Evolutionary conservation across 2,888 invertebrate genomes (phyloP).

Genomic region (Ormyrus rosae): DNA sequence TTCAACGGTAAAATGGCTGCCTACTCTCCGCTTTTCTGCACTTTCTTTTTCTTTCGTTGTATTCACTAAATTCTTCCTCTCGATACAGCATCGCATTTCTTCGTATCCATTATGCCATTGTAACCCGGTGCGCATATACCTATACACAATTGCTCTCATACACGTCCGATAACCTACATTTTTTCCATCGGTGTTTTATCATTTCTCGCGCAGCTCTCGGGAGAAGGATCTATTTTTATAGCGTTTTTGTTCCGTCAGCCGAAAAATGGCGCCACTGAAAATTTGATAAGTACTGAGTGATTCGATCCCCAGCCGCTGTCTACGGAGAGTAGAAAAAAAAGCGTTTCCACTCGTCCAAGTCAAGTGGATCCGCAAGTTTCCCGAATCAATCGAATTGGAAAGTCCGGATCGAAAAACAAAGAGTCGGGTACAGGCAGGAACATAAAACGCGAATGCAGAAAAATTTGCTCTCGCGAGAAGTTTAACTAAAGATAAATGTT

Average conservation of each 20-base stretch:
- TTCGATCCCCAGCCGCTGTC: not conserved
- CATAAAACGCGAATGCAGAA: constrained; percentile 20
- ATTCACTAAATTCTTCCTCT: constrained; percentile 48
- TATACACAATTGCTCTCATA: constrained; percentile 14
- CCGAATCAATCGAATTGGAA: too few relatives aligned
- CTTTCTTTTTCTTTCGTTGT: constrained; percentile 29
- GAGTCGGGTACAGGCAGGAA: not conserved
- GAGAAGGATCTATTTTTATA: constrained; percentile 37
- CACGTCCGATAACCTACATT: constrained; percentile 24
- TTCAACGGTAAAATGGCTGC: constrained; percentile 47
- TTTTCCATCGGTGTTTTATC: constrained; percentile 25
- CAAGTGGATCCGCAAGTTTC: too few relatives aligned
- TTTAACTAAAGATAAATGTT: constrained; percentile 41
- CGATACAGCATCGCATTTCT: constrained; percentile 48
- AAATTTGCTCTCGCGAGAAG: constrained; percentile 28
- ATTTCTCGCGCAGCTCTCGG: not conserved
- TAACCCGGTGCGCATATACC: not conserved
- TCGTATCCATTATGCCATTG: constrained; percentile 41
- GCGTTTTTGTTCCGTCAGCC: not conserved
- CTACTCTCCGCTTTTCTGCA: constrained; percentile 1
- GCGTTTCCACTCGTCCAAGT: too few relatives aligned
- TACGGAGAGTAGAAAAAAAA: too few relatives aligned
- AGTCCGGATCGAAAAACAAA: not conserved
- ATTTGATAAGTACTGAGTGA: constrained; percentile 35
- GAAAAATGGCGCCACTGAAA: constrained; percentile 10